Evolutionary conservation across 2,797 vertebrate genomes (phyloP), one percentile per base, ranked within the genome.

Genomic region (Urocyon cinereoargenteus): DNA sequence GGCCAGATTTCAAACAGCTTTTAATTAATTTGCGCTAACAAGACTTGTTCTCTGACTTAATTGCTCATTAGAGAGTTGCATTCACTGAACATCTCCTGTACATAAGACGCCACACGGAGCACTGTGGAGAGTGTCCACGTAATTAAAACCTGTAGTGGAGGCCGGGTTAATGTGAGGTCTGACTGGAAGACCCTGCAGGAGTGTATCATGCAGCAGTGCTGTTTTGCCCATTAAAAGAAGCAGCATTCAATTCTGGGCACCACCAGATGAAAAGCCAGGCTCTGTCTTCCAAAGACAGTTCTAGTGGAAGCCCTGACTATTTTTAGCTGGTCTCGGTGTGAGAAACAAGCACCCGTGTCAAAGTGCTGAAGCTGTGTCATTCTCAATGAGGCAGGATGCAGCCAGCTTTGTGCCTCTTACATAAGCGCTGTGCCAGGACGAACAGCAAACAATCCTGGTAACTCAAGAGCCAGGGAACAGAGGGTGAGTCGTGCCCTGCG

Each of bases 231-330:
- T 45, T 89, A 55, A 83, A 84, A 53, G 62, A 68, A 82, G 26
- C 34, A 78, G 31, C 26, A n/a, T 40, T 91, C 79, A 57, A 6
- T 72, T 91, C 55, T 68, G 31, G 57, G 55, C 2, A 89, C 51
- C 6, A n/a, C n/a, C 18, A 53, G 68, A 70, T 26, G 59, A 26
- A 90, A 94, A 78, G 45, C 40, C 40, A 40, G 26, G 26, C 59
- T 22, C 28, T 79, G 16, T 79, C 34, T 96, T 97, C 66, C 36
- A 51, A 90, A 82, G 45, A 82, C n/a, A 21, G 8, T 21, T 92
- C 31, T 51, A 73, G 55, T 34, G 81, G 83, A 51, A 83, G 66
- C n/a, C 16, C 78, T 59, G 36, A n/a, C 53, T 77, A 40, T 45
- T 85, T 95, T 86, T 55, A 62, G 87, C 36, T 9, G 77, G 61